Evolutionary conservation across 2,888 invertebrate genomes (phyloP), one percentile per base, ranked within the genome.

Genomic region (Drosophila affinis): DNA sequence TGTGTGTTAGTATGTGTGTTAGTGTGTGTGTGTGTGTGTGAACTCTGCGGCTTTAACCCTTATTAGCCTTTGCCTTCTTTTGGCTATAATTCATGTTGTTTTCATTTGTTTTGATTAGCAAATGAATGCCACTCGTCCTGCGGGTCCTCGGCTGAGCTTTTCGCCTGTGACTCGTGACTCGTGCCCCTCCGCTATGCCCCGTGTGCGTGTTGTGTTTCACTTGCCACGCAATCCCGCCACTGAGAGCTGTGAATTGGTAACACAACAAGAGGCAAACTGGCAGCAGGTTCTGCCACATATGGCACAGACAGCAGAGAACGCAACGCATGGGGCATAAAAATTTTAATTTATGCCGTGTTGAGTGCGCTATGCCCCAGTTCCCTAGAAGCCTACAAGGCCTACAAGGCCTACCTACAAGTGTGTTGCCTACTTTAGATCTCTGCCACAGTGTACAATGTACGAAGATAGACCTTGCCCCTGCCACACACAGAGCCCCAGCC

Each of bases 31-130:
- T 29, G 29, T 24, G 32, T 32, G 34, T 12, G 34, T 77, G 70
- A 81, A 67, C 67, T 76, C 72, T 79, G 81, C 48, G 87, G 72
- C 75, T 77, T 85, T 82, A 88, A 88, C 87, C 89, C 89, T 78
- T 85, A 89, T 81, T 88, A 88, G 87, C 79, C 76, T 70, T 53
- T 44, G 68, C 81, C 81, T 74, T 70, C 78, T 58, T 53, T 65
- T 58, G 51, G 72, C 76, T 74, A 87, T 87, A 87, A 87, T 75
- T 87, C 81, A 87, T 87, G 76, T 87, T 77, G 88, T 82, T 88
- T 87, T 88, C 87, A 87, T 87, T 87, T 87, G 89, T 84, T 89
- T 87, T 87, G 87, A 87, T 89, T 89, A 88, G 77, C 76, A 86
- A 86, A 88, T 77, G 76, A 87, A 75, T 79, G 76, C 67, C 75